Conservation (phyloP, 2,797 vertebrate genomes). For the Columba guinea region DNA sequence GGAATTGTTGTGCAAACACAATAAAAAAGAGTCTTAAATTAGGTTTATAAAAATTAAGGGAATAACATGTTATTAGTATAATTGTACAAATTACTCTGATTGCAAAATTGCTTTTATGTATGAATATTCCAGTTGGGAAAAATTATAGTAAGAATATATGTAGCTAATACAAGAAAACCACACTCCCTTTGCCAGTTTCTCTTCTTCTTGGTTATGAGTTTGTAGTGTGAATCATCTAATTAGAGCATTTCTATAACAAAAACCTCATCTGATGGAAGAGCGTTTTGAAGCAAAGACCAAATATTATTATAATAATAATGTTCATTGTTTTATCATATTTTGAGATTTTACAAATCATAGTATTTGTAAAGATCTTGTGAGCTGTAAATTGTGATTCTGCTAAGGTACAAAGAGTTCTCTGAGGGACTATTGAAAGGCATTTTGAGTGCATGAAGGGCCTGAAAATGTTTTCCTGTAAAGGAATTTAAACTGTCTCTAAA, state of each 20-base stretch:
- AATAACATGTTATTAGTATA: conserved; percentile 16
- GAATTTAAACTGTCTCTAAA: not conserved
- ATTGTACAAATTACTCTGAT: conserved; percentile 16
- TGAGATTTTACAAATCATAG: not conserved
- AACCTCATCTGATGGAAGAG: not conserved
- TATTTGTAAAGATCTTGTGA: not conserved
- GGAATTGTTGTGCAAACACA: not conserved
- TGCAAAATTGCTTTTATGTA: conserved; percentile 27
- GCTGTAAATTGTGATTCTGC: not conserved
- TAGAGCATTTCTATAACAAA: not conserved
- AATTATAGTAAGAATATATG: not conserved
- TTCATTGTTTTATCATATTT: not conserved
- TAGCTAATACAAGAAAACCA: not conserved
- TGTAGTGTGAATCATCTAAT: not conserved
- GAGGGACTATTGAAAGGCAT: not conserved
- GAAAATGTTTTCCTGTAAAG: not conserved
- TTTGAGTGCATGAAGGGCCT: not conserved
- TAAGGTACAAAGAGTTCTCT: not conserved
- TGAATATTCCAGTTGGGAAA: not conserved
- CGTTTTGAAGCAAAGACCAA: not conserved
- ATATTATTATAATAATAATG: not conserved
- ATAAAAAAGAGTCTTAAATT: not conserved
- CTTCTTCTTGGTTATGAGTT: not conserved
- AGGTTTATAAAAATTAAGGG: not conserved
- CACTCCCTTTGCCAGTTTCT: not conserved